Conservation (phyloP, 2,113 vertebrate species). For the Pampusana beccarii region DNA sequence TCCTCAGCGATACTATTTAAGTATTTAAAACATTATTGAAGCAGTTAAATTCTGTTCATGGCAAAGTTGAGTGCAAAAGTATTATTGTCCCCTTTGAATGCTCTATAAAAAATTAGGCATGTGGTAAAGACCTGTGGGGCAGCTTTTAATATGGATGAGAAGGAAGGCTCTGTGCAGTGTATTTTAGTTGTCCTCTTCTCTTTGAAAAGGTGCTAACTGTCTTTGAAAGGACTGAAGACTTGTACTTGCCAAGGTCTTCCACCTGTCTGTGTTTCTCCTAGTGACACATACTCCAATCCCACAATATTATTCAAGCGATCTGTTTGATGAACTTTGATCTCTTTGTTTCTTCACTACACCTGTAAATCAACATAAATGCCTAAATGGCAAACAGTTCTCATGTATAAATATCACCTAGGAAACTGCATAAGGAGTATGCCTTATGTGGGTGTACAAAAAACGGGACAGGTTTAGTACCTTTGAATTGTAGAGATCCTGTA, state of each 20-base stretch:
- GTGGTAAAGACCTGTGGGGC: not conserved
- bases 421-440: not conserved
- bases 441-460: not conserved
- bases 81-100: not conserved
- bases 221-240: not conserved
- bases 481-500: not conserved
- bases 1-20: not conserved
- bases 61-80: not conserved
- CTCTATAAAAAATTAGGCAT: not conserved
- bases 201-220: not conserved
- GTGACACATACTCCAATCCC: not conserved
- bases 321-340: not conserved
- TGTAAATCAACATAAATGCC: not conserved
- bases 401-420: not conserved
- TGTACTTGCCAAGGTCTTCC: not conserved
- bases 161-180: not conserved
- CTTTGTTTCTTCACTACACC: not conserved
- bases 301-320: not conserved
- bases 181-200: not conserved
- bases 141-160: not conserved
- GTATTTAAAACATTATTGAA: not conserved
- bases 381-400: not conserved
- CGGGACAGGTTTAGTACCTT: rapidly evolving
- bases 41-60: not conserved
- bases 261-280: not conserved